These are phyloP conservation scores for Phyto melanocephala DNA, from an alignment of 2,888 invertebrate species.

Conservation along the genomic window DNA sequence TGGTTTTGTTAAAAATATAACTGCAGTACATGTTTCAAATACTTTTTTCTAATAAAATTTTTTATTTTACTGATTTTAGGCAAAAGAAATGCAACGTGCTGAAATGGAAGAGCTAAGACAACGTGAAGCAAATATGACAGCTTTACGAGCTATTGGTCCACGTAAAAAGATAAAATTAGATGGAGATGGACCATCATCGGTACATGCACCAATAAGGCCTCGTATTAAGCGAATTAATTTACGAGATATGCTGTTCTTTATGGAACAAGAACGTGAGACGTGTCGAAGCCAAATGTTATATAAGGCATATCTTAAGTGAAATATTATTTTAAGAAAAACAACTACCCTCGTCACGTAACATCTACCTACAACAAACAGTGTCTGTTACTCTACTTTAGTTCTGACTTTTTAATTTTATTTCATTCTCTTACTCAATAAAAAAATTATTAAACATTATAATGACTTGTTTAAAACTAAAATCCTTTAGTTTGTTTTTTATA, in stretches of 20 bases:
- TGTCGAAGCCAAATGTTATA: conserved; percentile 88
- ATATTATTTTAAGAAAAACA: conserved; percentile 67
- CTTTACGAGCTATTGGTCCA: conserved; percentile 96
- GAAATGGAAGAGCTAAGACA: conserved; percentile 97
- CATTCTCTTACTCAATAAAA: too few relatives aligned
- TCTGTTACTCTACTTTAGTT: too few relatives aligned
- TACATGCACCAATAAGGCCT: conserved; percentile 88
- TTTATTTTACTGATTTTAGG: conserved; percentile 70
- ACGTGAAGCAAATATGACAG: conserved; percentile 96
- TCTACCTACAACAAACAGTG: conserved; percentile 18
- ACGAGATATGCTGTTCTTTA: conserved; percentile 93
- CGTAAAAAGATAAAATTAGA: conserved; percentile 94
- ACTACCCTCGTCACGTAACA: neutral
- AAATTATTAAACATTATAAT: too few relatives aligned
- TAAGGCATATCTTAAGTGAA: conserved; percentile 91
- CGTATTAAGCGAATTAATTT: conserved; percentile 96
- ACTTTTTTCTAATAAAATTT: too few relatives aligned
- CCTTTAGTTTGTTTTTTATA: too few relatives aligned
- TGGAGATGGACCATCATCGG: conserved; percentile 79
- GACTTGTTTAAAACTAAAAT: too few relatives aligned
- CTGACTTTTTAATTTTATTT: too few relatives aligned
- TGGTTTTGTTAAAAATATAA: too few relatives aligned
- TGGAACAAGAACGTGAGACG: conserved; percentile 94
- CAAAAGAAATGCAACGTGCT: conserved; percentile 95
- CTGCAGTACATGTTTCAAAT: too few relatives aligned